These are phyloP conservation scores for Nematopogon swammerdamellus DNA, from an alignment of 2,888 invertebrate species.

Conservation along the genomic window DNA sequence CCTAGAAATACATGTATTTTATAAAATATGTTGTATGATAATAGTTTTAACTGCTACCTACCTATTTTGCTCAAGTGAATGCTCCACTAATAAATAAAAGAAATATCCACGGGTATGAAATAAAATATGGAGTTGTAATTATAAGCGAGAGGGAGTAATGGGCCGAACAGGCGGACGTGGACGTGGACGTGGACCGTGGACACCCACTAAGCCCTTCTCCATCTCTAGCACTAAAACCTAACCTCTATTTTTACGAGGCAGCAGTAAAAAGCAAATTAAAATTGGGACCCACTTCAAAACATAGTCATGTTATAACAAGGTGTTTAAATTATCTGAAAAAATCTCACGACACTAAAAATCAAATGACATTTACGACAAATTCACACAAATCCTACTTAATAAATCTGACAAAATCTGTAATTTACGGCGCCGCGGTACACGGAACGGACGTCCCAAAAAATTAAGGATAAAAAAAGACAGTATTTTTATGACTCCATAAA, in stretches of 20 bases:
- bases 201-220: neutral
- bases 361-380: constrained; percentile 49
- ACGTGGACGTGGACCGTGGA: neutral
- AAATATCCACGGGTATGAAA: too few relatives aligned
- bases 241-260: neutral
- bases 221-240: neutral
- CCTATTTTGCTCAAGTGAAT: too few relatives aligned
- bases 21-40: too few relatives aligned
- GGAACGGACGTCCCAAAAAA: constrained; percentile 12
- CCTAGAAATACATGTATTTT: too few relatives aligned
- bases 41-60: too few relatives aligned
- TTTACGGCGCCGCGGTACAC: constrained; percentile 33
- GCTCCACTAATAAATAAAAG: too few relatives aligned
- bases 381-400: constrained; percentile 47
- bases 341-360: constrained; percentile 40
- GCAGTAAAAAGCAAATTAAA: neutral
- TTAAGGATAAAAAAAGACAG: constrained; percentile 15
- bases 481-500: constrained; percentile 32
- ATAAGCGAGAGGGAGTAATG: neutral
- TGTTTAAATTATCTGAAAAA: constrained; percentile 30
- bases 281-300: neutral
- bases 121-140: neutral
- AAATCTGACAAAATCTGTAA: constrained; percentile 47
- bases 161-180: neutral
- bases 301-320: constrained; percentile 16